Evolutionary conservation across 2,797 vertebrate species (phyloP).

Genomic region (Artibeus lituratus): DNA sequence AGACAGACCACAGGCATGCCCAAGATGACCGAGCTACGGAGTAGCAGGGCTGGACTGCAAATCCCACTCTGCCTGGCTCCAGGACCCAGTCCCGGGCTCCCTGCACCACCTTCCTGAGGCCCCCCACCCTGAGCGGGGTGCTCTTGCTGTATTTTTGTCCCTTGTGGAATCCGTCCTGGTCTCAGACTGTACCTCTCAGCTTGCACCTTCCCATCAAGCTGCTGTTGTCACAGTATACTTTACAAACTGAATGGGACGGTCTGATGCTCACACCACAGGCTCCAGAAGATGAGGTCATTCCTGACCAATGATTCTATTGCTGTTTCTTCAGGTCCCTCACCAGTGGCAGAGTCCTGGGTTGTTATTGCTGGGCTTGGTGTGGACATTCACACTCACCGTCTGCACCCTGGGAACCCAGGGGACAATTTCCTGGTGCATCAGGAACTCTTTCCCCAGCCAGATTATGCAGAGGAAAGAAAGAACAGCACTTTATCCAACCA

Average conservation of each 20-base stretch:
- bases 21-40: background rate
- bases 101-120: background rate
- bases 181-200: background rate
- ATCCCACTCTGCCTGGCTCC: accelerated
- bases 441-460: background rate
- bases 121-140: background rate
- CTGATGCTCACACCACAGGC: background rate
- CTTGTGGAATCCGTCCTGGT: background rate
- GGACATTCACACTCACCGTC: background rate
- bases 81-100: background rate
- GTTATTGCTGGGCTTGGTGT: background rate
- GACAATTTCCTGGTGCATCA: background rate
- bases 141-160: background rate
- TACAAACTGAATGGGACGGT: background rate
- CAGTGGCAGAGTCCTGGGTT: background rate
- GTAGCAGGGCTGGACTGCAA: background rate
- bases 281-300: background rate
- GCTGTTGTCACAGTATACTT: background rate
- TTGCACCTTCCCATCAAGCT: background rate
- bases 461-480: background rate
- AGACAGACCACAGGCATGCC: background rate
- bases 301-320: background rate
- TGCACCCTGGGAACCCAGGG: background rate
- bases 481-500: background rate
- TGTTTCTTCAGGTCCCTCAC: background rate